Percentiles rank a stretch among this genome's conserved stretches.
These are phyloP conservation scores for Glossophaga mutica DNA, from an alignment of 2,797 vertebrate genomes.

Conservation along the genomic window DNA sequence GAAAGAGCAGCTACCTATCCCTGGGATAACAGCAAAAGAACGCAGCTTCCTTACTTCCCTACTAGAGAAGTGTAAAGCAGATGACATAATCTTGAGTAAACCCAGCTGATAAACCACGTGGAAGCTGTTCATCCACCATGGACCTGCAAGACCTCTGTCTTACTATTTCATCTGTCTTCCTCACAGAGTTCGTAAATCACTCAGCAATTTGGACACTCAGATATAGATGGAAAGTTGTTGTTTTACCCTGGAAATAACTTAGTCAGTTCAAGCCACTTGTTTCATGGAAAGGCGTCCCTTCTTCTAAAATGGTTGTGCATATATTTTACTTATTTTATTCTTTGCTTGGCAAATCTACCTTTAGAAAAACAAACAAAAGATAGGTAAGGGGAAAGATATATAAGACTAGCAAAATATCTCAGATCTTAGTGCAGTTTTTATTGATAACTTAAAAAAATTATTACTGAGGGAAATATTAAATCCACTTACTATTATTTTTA, in stretches of 20 bases:
- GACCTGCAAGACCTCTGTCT: not conserved
- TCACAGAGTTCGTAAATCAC: not conserved
- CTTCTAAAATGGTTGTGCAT: not conserved
- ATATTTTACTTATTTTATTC: not conserved
- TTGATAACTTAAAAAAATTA: not conserved
- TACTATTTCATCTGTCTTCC: constrained; percentile 24
- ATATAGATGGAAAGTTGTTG: not conserved
- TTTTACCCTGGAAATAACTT: not conserved
- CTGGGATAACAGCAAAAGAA: not conserved
- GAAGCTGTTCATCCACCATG: not conserved
- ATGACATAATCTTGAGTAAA: constrained; percentile 37
- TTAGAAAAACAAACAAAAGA: not conserved
- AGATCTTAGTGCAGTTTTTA: not conserved
- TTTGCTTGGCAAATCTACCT: not conserved
- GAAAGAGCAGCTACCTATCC: not conserved
- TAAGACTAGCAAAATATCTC: not conserved
- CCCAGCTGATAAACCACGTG: not conserved
- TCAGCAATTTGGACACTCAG: not conserved
- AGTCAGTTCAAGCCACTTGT: not conserved
- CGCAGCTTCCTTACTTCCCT: not conserved
- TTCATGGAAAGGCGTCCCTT: not conserved
- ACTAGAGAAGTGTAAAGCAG: not conserved
- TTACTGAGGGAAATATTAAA: constrained; percentile 23
- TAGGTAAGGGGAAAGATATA: not conserved
- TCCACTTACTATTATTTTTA: not conserved